A percentile compares a stretch with the other conserved stretches of the same genome.
phyloP scores from a whole-genome alignment of 2,888 invertebrate species.

The Cerastis leucographa region DNA sequence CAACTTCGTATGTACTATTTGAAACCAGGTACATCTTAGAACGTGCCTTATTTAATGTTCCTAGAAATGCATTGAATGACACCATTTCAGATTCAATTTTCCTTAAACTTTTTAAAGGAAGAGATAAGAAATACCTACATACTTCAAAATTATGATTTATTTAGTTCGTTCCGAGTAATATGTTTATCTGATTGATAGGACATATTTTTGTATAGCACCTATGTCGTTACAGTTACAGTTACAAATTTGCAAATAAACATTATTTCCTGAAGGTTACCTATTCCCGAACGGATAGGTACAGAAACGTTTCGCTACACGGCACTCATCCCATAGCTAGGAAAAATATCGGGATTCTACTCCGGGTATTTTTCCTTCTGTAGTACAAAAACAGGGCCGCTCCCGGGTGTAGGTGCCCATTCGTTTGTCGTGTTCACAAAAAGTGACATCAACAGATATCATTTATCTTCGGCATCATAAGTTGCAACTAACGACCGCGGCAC shows the following conservation, averaged over 20 bases:
- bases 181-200: slow-evolving; percentile 3
- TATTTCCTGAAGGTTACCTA: neutral
- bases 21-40: neutral
- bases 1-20: neutral
- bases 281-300: neutral
- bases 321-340: neutral
- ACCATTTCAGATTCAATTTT: neutral
- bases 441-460: slow-evolving; percentile 69
- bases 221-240: neutral
- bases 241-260: neutral
- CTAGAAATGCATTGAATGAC: neutral
- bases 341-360: neutral
- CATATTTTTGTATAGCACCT: neutral
- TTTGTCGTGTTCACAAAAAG: slow-evolving; percentile 64
- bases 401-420: slow-evolving; percentile 26
- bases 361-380: slow-evolving; percentile 5
- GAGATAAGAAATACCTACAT: neutral
- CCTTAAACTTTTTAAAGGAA: neutral
- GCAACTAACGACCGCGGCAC: slow-evolving; percentile 37
- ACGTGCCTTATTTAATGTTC: slow-evolving; percentile 16
- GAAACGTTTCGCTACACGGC: neutral
- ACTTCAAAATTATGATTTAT: neutral
- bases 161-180: neutral
- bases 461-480: slow-evolving; percentile 66
- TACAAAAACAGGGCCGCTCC: slow-evolving; percentile 41